These are phyloP conservation scores for Antheraea assamensis DNA, from an alignment of 2,888 invertebrate genomes.

Conservation along the genomic window DNA sequence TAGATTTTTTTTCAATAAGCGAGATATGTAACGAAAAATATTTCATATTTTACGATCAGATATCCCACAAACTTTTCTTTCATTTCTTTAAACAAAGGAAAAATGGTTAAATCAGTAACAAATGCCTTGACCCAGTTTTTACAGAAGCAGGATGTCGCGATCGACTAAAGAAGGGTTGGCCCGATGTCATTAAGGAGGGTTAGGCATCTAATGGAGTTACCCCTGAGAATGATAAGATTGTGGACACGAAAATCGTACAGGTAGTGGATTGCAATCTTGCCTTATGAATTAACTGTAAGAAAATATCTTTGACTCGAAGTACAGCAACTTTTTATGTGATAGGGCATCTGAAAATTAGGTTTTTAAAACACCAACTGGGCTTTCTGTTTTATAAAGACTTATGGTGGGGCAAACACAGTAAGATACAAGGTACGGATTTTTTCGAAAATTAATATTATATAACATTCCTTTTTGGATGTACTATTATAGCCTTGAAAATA, in stretches of 20 bases:
- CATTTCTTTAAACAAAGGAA: not conserved
- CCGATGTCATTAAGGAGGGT: slow-evolving; percentile 12
- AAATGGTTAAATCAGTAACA: not conserved
- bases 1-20: not conserved
- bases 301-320: not conserved
- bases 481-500: not conserved
- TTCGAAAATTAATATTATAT: not conserved
- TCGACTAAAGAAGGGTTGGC: slow-evolving; percentile 2
- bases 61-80: not conserved
- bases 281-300: not conserved
- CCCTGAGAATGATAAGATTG: slow-evolving; percentile 7
- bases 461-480: not conserved
- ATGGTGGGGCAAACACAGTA: not conserved
- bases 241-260: not conserved
- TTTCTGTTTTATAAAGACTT: too few species aligned
- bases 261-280: not conserved
- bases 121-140: slow-evolving; percentile 12
- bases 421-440: not conserved
- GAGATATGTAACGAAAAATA: not conserved
- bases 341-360: not conserved
- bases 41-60: not conserved
- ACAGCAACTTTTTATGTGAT: not conserved
- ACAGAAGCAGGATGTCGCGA: not conserved
- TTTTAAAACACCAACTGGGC: not conserved
- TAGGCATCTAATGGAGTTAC: slow-evolving; percentile 3